Evolutionary conservation across 2,888 invertebrate genomes (phyloP), one percentile per base, ranked within the genome.

Genomic region (Clanis bilineata): DNA sequence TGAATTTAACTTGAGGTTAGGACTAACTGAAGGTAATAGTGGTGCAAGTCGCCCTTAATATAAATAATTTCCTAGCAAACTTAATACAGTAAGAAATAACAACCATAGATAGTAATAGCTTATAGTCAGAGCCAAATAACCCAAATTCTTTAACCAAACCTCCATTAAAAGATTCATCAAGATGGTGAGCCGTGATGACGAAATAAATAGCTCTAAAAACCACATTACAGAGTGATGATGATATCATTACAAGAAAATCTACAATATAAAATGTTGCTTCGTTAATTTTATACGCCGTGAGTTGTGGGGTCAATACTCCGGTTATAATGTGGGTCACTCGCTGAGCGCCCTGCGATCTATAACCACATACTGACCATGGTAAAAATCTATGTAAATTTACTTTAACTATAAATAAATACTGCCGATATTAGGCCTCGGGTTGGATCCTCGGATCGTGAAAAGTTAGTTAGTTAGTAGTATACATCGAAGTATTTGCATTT

Each of bases 241-340:
- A 21, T 51, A 58, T 51, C 47, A 58, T 51, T 58, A 47, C 63
- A 67, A 59, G 58, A 67, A 68, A 69, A 65, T 63, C 64, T 71
- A 69, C 66, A 72, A 73, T 73, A 74, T 66, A 63, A 79, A 81
- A 75, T 81, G 75, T 79, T 79, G 73, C 71, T 74, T 80, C 77
- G 71, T 78, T 77, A 77, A 81, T 82, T 79, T 76, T 71, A 74
- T 72, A 74, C 74, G 64, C 64, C 66, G 69, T 69, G 74, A 71
- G 70, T 69, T 67, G 44, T 22, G 79, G 77, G 88, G 86, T 88
- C 88, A 82, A 83, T 85, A 83, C 80, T 80, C 83, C 64, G 73
- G 67, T 70, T 61, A 63, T 67, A 68, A 82, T 74, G 84, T 88
- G 72, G 86, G 86, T 81, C 87, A 84, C 71, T 56, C 62, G 67